A percentile compares a stretch with the other conserved stretches of the same genome.
phyloP scores from a whole-genome alignment of 2,113 vertebrate genomes.

The Craseonycteris thonglongyai region DNA sequence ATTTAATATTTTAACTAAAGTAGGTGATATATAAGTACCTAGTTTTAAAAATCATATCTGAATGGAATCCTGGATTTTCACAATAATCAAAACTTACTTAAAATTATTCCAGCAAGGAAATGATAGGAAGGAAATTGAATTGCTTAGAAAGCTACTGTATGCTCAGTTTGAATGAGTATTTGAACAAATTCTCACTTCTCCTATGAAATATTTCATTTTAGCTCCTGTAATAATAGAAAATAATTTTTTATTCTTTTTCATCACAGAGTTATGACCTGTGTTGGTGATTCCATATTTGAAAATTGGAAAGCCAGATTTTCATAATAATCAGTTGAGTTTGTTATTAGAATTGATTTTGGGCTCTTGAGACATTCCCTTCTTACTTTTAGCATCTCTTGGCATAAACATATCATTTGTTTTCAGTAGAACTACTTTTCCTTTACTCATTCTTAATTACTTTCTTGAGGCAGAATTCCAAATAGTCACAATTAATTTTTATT shows the following conservation, averaged over 20 bases:
- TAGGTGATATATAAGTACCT: background rate
- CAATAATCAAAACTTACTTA: slow-evolving; percentile 16
- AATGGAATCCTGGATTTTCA: background rate
- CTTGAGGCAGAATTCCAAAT: slow-evolving; percentile 48
- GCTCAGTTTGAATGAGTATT: background rate
- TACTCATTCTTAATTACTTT: slow-evolving; percentile 74
- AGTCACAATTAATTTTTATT: slow-evolving; percentile 69
- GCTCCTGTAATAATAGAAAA: slow-evolving; percentile 19
- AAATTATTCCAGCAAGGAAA: slow-evolving; percentile 23
- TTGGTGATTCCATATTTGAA: slow-evolving; percentile 46
- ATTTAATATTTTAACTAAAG: background rate
- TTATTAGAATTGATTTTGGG: slow-evolving; percentile 53
- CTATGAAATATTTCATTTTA: slow-evolving; percentile 26
- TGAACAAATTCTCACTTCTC: slow-evolving; percentile 29
- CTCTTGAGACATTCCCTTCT: slow-evolving; percentile 56
- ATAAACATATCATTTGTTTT: slow-evolving; percentile 60
- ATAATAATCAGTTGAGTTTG: slow-evolving; percentile 53
- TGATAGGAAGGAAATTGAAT: slow-evolving; percentile 9
- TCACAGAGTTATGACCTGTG: slow-evolving; percentile 27
- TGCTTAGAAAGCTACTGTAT: slow-evolving; percentile 20
- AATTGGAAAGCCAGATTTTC: slow-evolving; percentile 70
- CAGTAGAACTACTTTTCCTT: slow-evolving; percentile 36
- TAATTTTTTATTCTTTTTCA: slow-evolving; percentile 41
- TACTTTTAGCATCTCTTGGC: slow-evolving; percentile 63
- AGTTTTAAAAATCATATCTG: background rate